A percentile compares a stretch with the other conserved stretches of the same genome.
Conservation (phyloP, 2,797 vertebrate species). For the Malurus leucopterus region DNA sequence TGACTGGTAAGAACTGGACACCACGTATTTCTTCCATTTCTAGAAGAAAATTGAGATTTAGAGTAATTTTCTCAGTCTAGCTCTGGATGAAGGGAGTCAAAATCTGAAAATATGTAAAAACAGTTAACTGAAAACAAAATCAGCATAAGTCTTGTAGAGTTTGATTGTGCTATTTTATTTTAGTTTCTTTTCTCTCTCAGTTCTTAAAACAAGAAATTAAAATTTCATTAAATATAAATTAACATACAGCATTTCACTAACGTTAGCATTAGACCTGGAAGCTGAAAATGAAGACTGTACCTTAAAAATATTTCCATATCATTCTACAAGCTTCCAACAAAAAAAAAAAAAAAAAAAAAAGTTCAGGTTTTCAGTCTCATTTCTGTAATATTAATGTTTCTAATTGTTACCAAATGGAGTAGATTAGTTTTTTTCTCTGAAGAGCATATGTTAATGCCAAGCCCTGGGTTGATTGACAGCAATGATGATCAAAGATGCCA, state of each 20-base stretch:
- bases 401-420: conserved; percentile 56
- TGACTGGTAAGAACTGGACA: background rate
- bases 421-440: conserved; percentile 57
- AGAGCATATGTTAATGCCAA: conserved; percentile 60
- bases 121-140: background rate
- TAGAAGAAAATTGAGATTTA: background rate
- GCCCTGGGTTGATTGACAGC: conserved; percentile 39
- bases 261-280: background rate
- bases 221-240: background rate
- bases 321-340: background rate
- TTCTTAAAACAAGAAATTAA: background rate
- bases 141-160: background rate
- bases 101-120: background rate
- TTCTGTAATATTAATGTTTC: conserved; percentile 37
- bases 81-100: background rate
- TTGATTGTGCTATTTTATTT: background rate
- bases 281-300: background rate
- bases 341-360: background rate
- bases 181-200: background rate
- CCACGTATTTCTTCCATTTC: background rate
- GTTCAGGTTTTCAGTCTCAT: background rate
- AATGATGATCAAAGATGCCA: conserved; percentile 52
- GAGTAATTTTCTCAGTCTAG: background rate
- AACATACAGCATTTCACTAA: background rate
- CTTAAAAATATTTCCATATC: background rate